Percentiles rank a stretch among this genome's conserved stretches.
phyloP scores from a whole-genome alignment of 2,797 vertebrate species.

The Leucoraja ocellata region DNA sequence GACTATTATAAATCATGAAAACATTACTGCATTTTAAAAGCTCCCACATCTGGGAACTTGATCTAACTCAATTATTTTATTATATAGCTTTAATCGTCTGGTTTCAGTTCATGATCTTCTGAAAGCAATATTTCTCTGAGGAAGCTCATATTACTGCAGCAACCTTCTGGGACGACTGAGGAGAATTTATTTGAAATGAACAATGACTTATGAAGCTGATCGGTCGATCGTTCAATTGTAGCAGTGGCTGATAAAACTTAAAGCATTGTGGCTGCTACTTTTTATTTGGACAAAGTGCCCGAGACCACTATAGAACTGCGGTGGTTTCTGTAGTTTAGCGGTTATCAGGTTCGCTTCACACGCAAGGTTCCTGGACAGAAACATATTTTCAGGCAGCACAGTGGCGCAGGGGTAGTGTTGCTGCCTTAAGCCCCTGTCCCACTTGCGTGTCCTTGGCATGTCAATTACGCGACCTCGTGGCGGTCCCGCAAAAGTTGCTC shows the following conservation, averaged over 20 bases:
- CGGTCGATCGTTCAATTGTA: background rate
- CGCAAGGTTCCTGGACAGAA: background rate
- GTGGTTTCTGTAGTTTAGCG: no score
- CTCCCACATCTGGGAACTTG: background rate
- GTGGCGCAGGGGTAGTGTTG: no score
- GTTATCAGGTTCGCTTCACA: no score
- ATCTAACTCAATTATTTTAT: constrained; percentile 13
- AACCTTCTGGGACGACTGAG: background rate
- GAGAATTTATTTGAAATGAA: background rate
- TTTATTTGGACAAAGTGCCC: background rate
- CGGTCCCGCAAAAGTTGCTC: no score
- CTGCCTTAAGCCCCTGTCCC: no score
- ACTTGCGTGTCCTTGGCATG: no score
- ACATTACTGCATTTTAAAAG: background rate
- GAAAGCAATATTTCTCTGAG: background rate
- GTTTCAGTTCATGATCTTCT: background rate
- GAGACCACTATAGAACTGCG: background rate
- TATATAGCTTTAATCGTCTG: constrained; percentile 22
- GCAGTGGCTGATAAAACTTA: background rate
- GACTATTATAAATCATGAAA: background rate
- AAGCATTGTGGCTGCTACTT: background rate
- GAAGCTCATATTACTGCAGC: background rate
- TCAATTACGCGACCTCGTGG: no score
- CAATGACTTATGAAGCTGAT: background rate
- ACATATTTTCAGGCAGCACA: no score